Evolutionary conservation across 2,888 invertebrate species (phyloP), one percentile per base, ranked within the genome.

Genomic region (Nomada goodeniana): DNA sequence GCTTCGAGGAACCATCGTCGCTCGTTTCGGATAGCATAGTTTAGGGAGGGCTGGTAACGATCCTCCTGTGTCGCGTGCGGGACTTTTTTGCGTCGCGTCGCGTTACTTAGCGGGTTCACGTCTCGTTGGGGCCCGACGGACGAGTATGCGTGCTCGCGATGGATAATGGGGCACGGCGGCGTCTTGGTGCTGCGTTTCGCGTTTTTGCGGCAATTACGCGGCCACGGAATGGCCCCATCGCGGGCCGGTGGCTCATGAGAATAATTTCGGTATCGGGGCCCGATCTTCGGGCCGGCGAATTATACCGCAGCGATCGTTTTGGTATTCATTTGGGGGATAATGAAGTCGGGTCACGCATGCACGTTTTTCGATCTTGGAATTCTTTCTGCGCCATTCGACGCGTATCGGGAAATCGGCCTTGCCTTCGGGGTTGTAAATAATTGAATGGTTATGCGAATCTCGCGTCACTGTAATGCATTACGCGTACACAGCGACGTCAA

Each of bases 11-110:
- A 47, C 7, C 77, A 83, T 73, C 82, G 73, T 29, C 69, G 68
- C 68, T 61, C 61, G 11, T 84, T 72, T 76, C 72, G 60, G 64
- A 52, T 73, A 83, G 69, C 64, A 47, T 72, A 76, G 68, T 73
- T 73, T 73, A 61, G 64, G 59, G 23, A 26, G 42, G 53, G 80
- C 59, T 59, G 72, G 80, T 69, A 63, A 73, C 63, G 67, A 69
- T 47, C 61, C 20, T 47, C 52, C 64, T n/a, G 63, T 79, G 71
- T 80, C 80, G 69, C 81, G 81, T 69, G 61, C 36, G 42, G n/a
- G 18, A 29, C 42, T 47, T 70, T 70, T 53, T 65, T 79, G 23
- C 15, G 50, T 15, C 5, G 52, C 47, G 65, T 60, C 42, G 53
- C 42, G 65, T 80, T 67, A 61, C 20, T 65, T 65, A 72, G 55